These are phyloP conservation scores for Altica lythri DNA, from an alignment of 2,888 invertebrate species.

Conservation along the genomic window DNA sequence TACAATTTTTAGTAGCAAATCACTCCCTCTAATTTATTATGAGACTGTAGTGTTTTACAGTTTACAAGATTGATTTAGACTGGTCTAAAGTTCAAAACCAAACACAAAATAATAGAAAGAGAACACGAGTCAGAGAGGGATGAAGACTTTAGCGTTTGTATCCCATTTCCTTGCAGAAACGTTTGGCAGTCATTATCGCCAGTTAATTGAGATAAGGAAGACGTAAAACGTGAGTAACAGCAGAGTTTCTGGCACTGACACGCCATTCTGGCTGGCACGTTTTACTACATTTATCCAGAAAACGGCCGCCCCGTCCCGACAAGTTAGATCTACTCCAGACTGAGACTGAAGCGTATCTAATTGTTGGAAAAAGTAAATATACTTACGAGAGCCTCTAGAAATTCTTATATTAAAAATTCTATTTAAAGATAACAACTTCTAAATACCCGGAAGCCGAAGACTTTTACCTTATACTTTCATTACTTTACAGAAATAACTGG, in stretches of 20 bases:
- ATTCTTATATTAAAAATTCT: too few relatives aligned
- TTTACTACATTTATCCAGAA: constrained; percentile 6
- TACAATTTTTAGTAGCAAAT: too few relatives aligned
- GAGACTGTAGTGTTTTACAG: too few relatives aligned
- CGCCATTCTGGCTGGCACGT: constrained; percentile 3
- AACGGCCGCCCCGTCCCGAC: neutral
- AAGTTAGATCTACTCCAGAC: neutral
- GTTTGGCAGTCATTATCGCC: constrained; percentile 21
- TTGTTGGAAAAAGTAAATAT: too few relatives aligned
- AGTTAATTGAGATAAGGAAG: constrained; percentile 31
- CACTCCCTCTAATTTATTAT: too few relatives aligned
- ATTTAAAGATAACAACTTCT: too few relatives aligned
- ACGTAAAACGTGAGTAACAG: constrained; percentile 19
- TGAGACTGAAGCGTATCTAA: neutral
- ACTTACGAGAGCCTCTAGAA: too few relatives aligned
- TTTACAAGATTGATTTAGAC: too few relatives aligned
- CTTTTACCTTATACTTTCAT: too few relatives aligned
- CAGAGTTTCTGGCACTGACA: constrained; percentile 11
- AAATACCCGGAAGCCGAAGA: too few relatives aligned
- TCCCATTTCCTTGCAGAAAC: constrained; percentile 17
- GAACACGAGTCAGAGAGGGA: neutral
- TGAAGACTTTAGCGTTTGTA: constrained; percentile 6
- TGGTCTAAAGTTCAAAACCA: neutral
- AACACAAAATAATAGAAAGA: neutral
- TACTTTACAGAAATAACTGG: too few relatives aligned